These are phyloP conservation scores for Aspidiotus rigidus DNA, from an alignment of 2,888 invertebrate genomes.

Conservation along the genomic window DNA sequence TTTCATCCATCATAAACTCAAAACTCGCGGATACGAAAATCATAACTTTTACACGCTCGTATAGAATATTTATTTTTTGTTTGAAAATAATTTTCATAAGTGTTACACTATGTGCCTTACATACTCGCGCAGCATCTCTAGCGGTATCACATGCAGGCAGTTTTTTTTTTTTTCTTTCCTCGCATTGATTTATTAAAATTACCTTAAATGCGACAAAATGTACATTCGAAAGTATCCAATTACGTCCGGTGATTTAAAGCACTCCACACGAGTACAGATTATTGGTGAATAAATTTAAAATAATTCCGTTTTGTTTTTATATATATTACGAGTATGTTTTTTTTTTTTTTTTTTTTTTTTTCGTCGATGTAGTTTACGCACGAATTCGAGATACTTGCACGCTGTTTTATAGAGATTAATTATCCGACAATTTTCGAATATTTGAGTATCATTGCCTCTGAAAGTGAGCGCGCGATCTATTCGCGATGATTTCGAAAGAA, in stretches of 20 bases:
- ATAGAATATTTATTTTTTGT: not conserved
- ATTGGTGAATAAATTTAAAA: conserved; percentile 2
- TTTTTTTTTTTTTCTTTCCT: not conserved
- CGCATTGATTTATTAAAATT: conserved; percentile 1
- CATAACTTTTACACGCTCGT: not conserved
- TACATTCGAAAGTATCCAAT: conserved; percentile 4
- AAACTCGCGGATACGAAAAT: not conserved
- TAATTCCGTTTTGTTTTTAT: not conserved
- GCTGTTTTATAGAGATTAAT: not conserved
- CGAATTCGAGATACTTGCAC: not conserved
- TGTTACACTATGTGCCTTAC: too few species aligned
- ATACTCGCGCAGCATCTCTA: too few species aligned
- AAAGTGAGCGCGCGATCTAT: not conserved
- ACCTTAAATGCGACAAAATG: conserved; percentile 2
- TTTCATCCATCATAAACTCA: conserved; percentile 29
- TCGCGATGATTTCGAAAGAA: not conserved
- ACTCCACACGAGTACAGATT: not conserved
- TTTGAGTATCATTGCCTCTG: not conserved
- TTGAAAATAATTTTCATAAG: not conserved
- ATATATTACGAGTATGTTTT: too few species aligned
- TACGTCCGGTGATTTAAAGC: conserved; percentile 3
- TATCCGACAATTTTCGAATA: not conserved
- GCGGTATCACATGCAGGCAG: too few species aligned
- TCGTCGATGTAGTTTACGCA: not conserved
- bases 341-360: not conserved